Base-by-base conservation (phyloP, 2,888 invertebrate genomes). In the Cheilosia pagana region DNA sequence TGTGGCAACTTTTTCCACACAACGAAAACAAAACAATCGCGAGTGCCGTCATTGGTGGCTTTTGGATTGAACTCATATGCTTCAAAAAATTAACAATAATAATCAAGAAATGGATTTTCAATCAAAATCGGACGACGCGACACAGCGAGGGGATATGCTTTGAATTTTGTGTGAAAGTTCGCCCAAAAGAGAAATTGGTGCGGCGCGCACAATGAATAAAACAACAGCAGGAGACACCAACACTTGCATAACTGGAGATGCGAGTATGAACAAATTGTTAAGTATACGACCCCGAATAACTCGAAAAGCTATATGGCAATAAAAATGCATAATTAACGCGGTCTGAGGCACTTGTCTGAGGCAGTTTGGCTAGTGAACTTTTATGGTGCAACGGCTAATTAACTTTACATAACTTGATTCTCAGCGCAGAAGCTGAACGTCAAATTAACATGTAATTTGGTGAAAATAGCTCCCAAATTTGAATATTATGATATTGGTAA, bases 131-230 rank as follows among this genome's bases (percentile, higher is more conserved):
- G 35, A 52, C 23, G 39, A 16, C 6, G 43, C 23, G 39, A 16
- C 6, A 12, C 10, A 12, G 12, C 35, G 12, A 12, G 53, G 39
- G 16, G 12, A 70, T 50, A 31, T 28, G 10, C 8, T 71, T 79
- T 60, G n/a, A 74, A 62, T 79, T 72, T 48, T 48, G 45, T 62
- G 65, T 74, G 79, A 79, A 79, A 72, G 60, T 74, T 74, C 53
- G 48, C 53, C 53, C n/a, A 45, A 55, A 74, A 74, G 74, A 79
- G 79, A 79, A 68, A 79, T 67, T 67, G 23, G 67, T 79, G 53
- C 16, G 53, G 53, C 16, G 53, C 39, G 8, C 21, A 62, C 39
- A 41, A 59, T 28, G 60, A 19, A 71, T 52, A 45, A 39, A 48
- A 28, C 43, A 6, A 14, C 3, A 65, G 16, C 23, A n/a, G 3